Conservation (phyloP, 2,797 vertebrate genomes). For the Poecilia picta region DNA sequence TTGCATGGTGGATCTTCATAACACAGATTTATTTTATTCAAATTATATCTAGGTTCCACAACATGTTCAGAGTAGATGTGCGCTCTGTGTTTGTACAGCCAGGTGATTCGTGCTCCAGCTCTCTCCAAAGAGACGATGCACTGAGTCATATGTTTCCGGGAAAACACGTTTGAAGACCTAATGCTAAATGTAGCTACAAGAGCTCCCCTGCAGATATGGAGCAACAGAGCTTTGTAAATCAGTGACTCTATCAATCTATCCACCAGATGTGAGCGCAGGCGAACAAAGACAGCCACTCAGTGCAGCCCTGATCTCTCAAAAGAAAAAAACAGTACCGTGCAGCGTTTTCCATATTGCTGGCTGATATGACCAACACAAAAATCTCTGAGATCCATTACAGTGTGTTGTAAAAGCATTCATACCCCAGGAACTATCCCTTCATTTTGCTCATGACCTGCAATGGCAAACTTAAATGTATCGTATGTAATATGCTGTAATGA, state of each 20-base stretch:
- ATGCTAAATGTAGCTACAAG: conserved; percentile 41
- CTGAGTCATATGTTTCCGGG: conserved; percentile 53
- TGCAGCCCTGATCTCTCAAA: conserved; percentile 55
- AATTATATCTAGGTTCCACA: conserved; percentile 31
- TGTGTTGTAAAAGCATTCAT: background rate
- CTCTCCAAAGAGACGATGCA: conserved; percentile 46
- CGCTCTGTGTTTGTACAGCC: conserved; percentile 58
- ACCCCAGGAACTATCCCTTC: background rate
- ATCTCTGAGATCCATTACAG: conserved; percentile 5
- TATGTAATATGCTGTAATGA: background rate
- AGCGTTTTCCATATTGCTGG: conserved; percentile 55
- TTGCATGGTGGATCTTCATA: conserved; percentile 89
- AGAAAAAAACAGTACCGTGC: conserved; percentile 49
- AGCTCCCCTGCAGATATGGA: conserved; percentile 45
- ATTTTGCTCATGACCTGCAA: background rate
- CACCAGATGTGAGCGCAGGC: conserved; percentile 74
- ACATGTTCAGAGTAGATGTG: conserved; percentile 30
- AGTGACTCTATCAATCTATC: conserved; percentile 64
- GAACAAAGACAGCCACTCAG: conserved; percentile 68
- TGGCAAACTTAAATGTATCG: background rate
- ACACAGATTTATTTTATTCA: conserved; percentile 12
- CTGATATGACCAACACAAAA: conserved; percentile 22
- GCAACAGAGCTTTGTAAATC: conserved; percentile 37
- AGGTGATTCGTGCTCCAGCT: conserved; percentile 70
- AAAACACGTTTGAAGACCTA: conserved; percentile 45